phyloP scores from a whole-genome alignment of 2,888 invertebrate species.

The Heterodera filipjevi region DNA sequence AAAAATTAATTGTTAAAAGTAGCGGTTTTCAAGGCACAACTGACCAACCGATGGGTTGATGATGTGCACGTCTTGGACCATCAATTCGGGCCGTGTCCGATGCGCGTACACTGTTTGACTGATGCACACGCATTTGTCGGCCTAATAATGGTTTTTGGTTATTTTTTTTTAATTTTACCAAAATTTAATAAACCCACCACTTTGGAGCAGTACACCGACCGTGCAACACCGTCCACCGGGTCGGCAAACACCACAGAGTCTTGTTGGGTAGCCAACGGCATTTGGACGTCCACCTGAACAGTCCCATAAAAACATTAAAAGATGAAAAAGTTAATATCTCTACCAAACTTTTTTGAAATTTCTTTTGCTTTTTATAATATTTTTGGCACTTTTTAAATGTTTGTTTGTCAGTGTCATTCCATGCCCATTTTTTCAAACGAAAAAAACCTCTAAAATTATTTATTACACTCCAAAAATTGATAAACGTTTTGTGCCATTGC shows the following conservation, averaged over 20 bases:
- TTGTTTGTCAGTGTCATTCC: no score
- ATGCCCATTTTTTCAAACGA: no score
- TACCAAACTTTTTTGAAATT: no score
- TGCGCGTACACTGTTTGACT: slow-evolving; percentile 50
- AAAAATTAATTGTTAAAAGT: no score
- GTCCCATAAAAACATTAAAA: slow-evolving; percentile 21
- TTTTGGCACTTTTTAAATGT: no score
- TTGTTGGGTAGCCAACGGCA: slow-evolving; percentile 27
- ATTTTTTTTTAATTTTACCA: slow-evolving; percentile 34
- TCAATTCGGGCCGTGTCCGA: slow-evolving; percentile 48
- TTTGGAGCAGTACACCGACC: slow-evolving; percentile 35
- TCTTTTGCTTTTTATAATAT: no score
- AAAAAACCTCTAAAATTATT: no score
- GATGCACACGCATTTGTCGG: slow-evolving; percentile 55
- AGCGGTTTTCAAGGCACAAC: neutral
- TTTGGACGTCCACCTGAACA: slow-evolving; percentile 36
- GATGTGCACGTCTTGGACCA: slow-evolving; percentile 53
- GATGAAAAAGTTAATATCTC: neutral
- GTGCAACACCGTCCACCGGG: slow-evolving; percentile 36
- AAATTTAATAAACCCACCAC: slow-evolving; percentile 31
- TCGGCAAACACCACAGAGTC: slow-evolving; percentile 33
- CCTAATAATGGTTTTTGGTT: slow-evolving; percentile 44
- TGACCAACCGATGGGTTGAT: slow-evolving; percentile 54
- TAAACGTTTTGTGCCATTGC: no score
- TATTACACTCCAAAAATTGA: no score